A percentile compares a stretch with the other conserved stretches of the same genome.
Conservation (phyloP, 2,888 invertebrate genomes). For the Harpalus rufipes region DNA sequence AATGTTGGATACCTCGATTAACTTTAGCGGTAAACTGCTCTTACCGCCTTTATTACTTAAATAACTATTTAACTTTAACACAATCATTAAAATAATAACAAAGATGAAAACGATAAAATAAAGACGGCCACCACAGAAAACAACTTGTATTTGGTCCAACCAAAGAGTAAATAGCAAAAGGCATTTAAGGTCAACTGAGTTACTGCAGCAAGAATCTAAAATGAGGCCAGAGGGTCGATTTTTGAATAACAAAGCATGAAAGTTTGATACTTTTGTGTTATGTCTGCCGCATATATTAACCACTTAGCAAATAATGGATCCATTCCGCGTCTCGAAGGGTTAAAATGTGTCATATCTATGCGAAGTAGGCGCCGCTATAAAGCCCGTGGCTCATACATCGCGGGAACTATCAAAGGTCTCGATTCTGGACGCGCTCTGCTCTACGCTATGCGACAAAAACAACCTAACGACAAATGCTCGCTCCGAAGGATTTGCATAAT, state of each 20-base stretch:
- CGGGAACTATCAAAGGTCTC: slow-evolving; percentile 51
- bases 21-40: no score
- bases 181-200: not conserved
- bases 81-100: no score
- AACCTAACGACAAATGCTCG: slow-evolving; percentile 53
- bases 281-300: slow-evolving; percentile 58
- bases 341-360: slow-evolving; percentile 64
- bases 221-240: slow-evolving; percentile 10
- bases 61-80: no score
- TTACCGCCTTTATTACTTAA: no score
- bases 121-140: no score
- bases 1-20: no score
- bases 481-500: slow-evolving; percentile 53
- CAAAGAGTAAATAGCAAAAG: not conserved
- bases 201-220: not conserved
- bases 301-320: slow-evolving; percentile 63
- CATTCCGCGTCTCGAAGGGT: slow-evolving; percentile 56
- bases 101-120: no score
- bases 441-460: slow-evolving; percentile 39
- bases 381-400: slow-evolving; percentile 50
- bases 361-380: slow-evolving; percentile 57
- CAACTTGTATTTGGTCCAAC: no score
- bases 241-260: slow-evolving; percentile 38
- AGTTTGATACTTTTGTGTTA: slow-evolving; percentile 23
- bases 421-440: slow-evolving; percentile 14